Evolutionary conservation across 2,888 invertebrate genomes (phyloP).

Genomic region (Phyllotreta cruciferae): DNA sequence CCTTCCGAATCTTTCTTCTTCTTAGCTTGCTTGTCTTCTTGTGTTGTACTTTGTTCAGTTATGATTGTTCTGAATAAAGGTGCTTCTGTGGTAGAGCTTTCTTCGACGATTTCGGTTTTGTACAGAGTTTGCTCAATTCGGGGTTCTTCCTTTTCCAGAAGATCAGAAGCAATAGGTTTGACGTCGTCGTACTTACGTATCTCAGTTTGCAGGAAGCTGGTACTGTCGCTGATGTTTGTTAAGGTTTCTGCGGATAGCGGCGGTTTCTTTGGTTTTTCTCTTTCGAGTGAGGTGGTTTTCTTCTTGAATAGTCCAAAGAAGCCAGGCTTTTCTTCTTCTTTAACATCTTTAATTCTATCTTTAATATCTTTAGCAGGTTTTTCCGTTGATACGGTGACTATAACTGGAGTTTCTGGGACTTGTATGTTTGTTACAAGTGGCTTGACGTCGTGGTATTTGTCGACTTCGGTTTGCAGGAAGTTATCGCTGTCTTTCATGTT

Average conservation of each 20-base stretch:
- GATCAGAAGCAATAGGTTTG: slow-evolving; percentile 25
- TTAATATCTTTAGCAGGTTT: background rate
- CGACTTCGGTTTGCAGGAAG: slow-evolving; percentile 40
- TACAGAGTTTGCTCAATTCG: slow-evolving; percentile 23
- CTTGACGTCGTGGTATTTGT: slow-evolving; percentile 42
- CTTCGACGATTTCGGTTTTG: slow-evolving; percentile 30
- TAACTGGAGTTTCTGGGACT: no score
- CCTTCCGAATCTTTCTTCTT: slow-evolving; percentile 21
- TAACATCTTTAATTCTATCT: slow-evolving; percentile 24
- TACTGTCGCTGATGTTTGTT: slow-evolving; percentile 19
- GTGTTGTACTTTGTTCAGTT: background rate
- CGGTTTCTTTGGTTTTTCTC: background rate
- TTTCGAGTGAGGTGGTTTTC: slow-evolving; percentile 2
- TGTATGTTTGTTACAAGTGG: slow-evolving; percentile 11
- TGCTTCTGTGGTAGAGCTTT: slow-evolving; percentile 39
- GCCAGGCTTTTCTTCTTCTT: slow-evolving; percentile 30
- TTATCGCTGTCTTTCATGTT: slow-evolving; percentile 3
- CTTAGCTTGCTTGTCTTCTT: background rate
- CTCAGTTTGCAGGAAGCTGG: slow-evolving; percentile 41
- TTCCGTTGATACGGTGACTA: no score
- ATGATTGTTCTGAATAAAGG: slow-evolving; percentile 10
- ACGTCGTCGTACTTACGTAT: slow-evolving; percentile 44
- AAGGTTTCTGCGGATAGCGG: slow-evolving; percentile 20
- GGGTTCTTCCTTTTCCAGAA: background rate
- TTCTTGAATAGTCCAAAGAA: slow-evolving; percentile 32